These are phyloP conservation scores for Anomalospiza imberbis DNA, from an alignment of 2,797 vertebrate genomes.

Conservation along the genomic window DNA sequence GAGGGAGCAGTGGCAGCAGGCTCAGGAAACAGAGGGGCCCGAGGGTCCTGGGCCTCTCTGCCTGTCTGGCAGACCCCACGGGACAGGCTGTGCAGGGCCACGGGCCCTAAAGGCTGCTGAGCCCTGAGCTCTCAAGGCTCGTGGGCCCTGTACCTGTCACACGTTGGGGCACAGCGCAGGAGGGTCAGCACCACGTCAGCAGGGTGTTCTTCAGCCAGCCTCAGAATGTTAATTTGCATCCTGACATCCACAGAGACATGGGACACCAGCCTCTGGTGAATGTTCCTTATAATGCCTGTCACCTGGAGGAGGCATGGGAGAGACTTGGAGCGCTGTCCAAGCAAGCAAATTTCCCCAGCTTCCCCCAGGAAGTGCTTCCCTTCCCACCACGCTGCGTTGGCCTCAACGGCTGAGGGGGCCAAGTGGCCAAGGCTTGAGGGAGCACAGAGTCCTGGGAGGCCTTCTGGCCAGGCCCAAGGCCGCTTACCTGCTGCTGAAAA, in stretches of 20 bases:
- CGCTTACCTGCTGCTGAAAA: background rate
- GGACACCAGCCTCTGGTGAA: fast-evolving
- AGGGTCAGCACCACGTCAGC: background rate
- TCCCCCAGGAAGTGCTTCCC: too few relatives aligned
- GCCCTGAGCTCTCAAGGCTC: background rate
- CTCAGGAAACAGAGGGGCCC: too few relatives aligned
- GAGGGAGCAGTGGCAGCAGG: background rate
- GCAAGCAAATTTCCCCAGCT: background rate
- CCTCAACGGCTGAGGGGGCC: background rate
- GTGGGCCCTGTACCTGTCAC: background rate
- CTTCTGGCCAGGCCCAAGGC: background rate
- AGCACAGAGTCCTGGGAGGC: background rate
- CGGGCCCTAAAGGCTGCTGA: background rate
- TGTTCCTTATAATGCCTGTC: background rate
- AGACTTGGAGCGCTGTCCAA: fast-evolving
- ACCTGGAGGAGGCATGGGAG: background rate
- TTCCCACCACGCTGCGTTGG: background rate
- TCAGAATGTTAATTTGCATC: background rate
- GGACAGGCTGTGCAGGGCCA: background rate
- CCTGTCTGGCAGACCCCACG: background rate
- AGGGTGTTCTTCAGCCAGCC: background rate
- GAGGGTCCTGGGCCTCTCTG: background rate
- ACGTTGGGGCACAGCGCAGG: background rate
- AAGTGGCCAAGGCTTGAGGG: fast-evolving
- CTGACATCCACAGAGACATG: fast-evolving